A percentile compares a stretch with the other conserved stretches of the same genome.
These are phyloP conservation scores for Heliconius eleuchia DNA, from an alignment of 1,140 invertebrate genomes.

Conservation along the genomic window DNA sequence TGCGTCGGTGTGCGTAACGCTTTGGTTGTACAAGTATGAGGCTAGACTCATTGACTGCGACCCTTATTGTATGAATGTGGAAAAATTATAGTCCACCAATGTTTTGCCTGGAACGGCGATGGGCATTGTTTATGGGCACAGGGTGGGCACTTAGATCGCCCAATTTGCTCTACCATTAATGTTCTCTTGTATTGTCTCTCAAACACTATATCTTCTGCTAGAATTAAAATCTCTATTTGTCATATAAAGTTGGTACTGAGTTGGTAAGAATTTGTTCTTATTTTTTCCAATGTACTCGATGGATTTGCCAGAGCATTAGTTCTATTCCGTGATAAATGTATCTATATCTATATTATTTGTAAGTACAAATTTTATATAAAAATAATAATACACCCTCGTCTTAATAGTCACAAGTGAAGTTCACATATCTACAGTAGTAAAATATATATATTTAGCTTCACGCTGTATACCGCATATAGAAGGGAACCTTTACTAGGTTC, in stretches of 20 bases:
- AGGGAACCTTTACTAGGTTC: no score
- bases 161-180: constrained; percentile 73
- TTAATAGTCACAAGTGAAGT: no score
- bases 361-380: no score
- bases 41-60: constrained; percentile 81
- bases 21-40: constrained; percentile 73
- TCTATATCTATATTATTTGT: no score
- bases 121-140: constrained; percentile 72
- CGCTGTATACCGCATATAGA: no score
- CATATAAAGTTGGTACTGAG: background rate
- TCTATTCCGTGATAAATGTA: no score
- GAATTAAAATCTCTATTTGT: constrained; percentile 60
- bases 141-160: constrained; percentile 68
- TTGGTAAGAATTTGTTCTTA: no score
- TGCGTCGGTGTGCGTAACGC: constrained; percentile 68
- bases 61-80: constrained; percentile 81
- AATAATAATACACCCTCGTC: no score
- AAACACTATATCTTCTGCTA: constrained; percentile 67
- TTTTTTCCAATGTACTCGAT: no score
- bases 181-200: constrained; percentile 63
- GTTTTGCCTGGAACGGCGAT: constrained; percentile 76
- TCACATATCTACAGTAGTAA: no score
- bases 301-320: no score
- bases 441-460: no score
- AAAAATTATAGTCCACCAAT: constrained; percentile 79